Evolutionary conservation across 2,113 vertebrate genomes (phyloP).

Genomic region (Ochotona princeps): DNA sequence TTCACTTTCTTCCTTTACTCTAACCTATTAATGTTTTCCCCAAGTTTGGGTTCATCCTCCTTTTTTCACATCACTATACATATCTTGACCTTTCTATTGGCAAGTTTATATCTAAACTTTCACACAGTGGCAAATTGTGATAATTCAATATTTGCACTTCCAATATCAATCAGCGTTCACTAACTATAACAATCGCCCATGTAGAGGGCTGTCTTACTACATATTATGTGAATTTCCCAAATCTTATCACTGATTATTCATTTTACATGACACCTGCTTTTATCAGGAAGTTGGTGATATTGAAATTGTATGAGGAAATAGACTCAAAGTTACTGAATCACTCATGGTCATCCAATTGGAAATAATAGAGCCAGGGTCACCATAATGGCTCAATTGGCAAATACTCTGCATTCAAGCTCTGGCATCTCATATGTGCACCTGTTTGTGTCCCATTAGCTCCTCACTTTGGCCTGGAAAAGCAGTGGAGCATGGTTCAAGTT

Average conservation of each 20-base stretch:
- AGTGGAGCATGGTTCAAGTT: no score
- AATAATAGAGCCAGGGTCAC: background rate
- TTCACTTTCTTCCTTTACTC: background rate
- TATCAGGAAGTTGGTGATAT: background rate
- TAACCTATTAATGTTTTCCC: background rate
- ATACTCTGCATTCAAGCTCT: no score
- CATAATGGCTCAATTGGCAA: no score
- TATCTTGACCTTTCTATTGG: slow-evolving; percentile 4
- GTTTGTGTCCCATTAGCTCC: no score
- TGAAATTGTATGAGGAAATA: background rate
- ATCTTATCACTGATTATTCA: background rate
- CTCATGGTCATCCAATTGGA: background rate
- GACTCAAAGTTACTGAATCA: background rate
- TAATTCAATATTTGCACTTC: background rate
- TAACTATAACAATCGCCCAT: background rate
- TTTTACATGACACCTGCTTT: background rate
- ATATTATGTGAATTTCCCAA: no score
- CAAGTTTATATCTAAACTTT: background rate
- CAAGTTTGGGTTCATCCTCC: background rate
- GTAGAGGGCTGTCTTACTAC: background rate
- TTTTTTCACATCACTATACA: background rate
- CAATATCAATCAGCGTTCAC: background rate
- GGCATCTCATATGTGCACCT: no score
- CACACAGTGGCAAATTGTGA: background rate
- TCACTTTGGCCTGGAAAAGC: no score